A percentile compares a stretch with the other conserved stretches of the same genome.
Evolutionary conservation across 2,888 invertebrate species (phyloP).

Genomic region (Entomobrya proxima): DNA sequence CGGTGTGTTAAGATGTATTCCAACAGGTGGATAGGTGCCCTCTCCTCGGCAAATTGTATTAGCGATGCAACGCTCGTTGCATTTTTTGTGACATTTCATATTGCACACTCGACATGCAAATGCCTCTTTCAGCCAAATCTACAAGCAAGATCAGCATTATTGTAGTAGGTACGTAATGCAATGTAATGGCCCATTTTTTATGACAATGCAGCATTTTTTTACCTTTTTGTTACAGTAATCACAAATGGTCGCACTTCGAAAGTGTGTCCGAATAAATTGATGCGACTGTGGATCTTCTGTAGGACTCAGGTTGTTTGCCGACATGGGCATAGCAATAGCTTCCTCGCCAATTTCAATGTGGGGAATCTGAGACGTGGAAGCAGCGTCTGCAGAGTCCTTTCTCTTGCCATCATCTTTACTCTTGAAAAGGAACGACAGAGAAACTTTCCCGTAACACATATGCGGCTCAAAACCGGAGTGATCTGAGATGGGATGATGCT

Average conservation of each 20-base stretch:
- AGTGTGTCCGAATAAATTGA: constrained; percentile 91
- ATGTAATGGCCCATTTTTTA: too few species aligned
- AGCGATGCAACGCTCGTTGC: constrained; percentile 90
- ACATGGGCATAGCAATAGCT: constrained; percentile 47
- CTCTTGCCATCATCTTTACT: constrained; percentile 72
- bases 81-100: constrained; percentile 97
- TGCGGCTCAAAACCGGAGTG: constrained; percentile 93
- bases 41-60: constrained; percentile 81
- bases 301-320: constrained; percentile 77
- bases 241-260: constrained; percentile 92
- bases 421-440: constrained; percentile 85
- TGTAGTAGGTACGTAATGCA: too few species aligned
- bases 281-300: constrained; percentile 76
- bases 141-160: background rate
- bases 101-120: constrained; percentile 93
- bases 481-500: constrained; percentile 79
- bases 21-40: constrained; percentile 57
- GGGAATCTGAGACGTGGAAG: constrained; percentile 55
- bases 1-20: constrained; percentile 38
- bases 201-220: too few species aligned
- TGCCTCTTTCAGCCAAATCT: constrained; percentile 98
- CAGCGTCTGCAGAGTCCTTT: constrained; percentile 71
- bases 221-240: constrained; percentile 96
- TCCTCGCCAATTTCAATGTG: constrained; percentile 69
- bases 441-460: constrained; percentile 93